These are phyloP conservation scores for Synanthedon myopaeformis DNA, from an alignment of 2,888 invertebrate genomes.

Conservation along the genomic window DNA sequence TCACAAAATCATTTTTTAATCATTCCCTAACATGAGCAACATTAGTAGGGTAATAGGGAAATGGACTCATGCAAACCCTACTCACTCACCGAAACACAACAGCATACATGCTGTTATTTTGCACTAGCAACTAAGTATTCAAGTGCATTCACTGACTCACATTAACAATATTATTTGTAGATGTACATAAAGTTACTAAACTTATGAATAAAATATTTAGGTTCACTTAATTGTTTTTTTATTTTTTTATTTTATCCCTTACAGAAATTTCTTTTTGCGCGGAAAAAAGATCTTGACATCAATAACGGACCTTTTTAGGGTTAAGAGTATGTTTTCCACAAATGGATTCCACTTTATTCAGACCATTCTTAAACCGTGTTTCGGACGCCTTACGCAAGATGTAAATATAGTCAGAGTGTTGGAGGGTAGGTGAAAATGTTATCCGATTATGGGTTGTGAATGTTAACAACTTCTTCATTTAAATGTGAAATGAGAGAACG, in stretches of 20 bases:
- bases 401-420: conserved; percentile 12
- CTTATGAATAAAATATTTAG: not conserved
- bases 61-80: too few species aligned
- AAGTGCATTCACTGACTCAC: too few species aligned
- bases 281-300: not conserved
- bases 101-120: too few species aligned
- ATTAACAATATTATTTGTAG: too few species aligned
- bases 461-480: not conserved
- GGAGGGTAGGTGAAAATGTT: conserved; percentile 4
- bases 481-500: not conserved
- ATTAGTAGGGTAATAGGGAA: too few species aligned
- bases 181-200: not conserved
- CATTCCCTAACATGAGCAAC: too few species aligned
- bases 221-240: not conserved
- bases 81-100: too few species aligned
- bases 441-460: conserved; percentile 16
- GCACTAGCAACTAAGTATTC: too few species aligned
- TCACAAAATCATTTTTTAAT: too few species aligned
- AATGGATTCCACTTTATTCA: conserved; percentile 13
- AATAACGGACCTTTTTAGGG: conserved; percentile 4
- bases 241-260: not conserved
- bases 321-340: conserved; percentile 8
- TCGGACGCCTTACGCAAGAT: conserved; percentile 10
- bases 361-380: conserved; percentile 6
- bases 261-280: not conserved